Evolutionary conservation across 1,140 invertebrate species (phyloP).

Genomic region (Lamellibrachia luymesi): DNA sequence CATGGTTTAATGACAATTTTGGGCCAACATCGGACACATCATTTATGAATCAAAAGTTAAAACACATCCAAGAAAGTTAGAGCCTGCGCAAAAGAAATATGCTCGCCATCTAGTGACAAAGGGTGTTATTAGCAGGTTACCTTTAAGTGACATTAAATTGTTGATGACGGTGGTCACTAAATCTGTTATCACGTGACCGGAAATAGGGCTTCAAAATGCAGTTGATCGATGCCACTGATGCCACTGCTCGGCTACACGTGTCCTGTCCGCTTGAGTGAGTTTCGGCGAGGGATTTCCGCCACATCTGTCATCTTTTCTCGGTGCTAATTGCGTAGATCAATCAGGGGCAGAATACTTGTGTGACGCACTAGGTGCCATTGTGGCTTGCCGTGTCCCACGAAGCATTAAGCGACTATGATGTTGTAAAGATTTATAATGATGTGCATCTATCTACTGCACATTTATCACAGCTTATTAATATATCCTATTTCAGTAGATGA

Average conservation of each 20-base stretch:
- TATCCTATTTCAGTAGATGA: not conserved
- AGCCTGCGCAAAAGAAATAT: not conserved
- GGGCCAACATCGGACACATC: no score
- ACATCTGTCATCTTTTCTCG: not conserved
- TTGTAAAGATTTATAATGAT: slow-evolving; percentile 1
- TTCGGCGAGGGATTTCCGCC: not conserved
- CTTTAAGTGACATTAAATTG: slow-evolving; percentile 1
- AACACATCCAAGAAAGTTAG: no score
- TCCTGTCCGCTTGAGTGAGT: not conserved
- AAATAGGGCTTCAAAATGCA: not conserved
- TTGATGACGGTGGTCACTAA: not conserved
- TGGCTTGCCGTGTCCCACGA: not conserved
- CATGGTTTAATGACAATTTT: no score
- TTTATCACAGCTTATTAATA: not conserved
- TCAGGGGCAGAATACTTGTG: not conserved
- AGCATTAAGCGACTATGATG: not conserved
- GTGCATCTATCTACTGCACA: not conserved
- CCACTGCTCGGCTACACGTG: not conserved
- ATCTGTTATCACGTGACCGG: not conserved
- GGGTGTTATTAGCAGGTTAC: not conserved
- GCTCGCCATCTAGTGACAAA: not conserved
- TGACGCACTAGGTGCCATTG: not conserved
- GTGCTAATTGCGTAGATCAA: not conserved
- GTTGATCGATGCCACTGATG: not conserved
- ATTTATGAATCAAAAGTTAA: no score